Conservation (phyloP, 2,797 vertebrate genomes). For the Huso huso region DNA sequence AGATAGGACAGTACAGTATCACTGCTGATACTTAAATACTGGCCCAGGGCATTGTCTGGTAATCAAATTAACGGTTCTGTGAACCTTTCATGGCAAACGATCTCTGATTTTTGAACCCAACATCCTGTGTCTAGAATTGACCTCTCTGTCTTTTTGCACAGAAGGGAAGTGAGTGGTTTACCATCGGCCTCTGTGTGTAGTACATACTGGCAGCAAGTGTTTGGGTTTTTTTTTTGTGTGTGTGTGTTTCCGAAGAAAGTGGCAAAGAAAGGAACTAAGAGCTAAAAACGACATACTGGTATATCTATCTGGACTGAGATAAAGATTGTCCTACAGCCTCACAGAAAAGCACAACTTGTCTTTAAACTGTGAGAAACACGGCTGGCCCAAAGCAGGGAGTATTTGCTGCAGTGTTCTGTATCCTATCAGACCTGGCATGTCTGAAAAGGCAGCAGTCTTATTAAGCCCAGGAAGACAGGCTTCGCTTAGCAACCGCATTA, state of each 20-base stretch:
- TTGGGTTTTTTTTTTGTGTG: too few relatives aligned
- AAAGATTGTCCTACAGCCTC: too few relatives aligned
- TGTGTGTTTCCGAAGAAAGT: too few relatives aligned
- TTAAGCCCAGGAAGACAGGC: slow-evolving; percentile 47
- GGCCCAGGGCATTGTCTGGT: slow-evolving; percentile 19
- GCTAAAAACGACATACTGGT: too few relatives aligned
- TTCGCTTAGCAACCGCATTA: slow-evolving; percentile 64
- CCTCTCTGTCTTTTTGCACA: slow-evolving; percentile 20
- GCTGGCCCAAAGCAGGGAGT: not conserved
- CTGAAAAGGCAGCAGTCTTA: slow-evolving; percentile 40
- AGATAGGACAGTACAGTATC: slow-evolving; percentile 25
- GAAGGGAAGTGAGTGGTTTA: slow-evolving; percentile 35
- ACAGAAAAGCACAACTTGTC: too few relatives aligned
- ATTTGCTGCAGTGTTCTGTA: slow-evolving; percentile 1
- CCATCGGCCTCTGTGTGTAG: slow-evolving; percentile 29
- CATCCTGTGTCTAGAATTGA: slow-evolving; percentile 16
- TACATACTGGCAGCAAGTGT: not conserved
- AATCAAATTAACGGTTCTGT: slow-evolving; percentile 39
- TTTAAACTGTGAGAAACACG: too few relatives aligned
- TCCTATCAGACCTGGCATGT: slow-evolving; percentile 2
- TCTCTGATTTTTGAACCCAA: not conserved
- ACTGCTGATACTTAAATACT: slow-evolving; percentile 17
- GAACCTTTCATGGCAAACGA: not conserved
- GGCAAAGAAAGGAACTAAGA: too few relatives aligned
- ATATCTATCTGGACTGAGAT: too few relatives aligned